phyloP scores from a whole-genome alignment of 2,797 vertebrate species.

The Mus caroli region DNA sequence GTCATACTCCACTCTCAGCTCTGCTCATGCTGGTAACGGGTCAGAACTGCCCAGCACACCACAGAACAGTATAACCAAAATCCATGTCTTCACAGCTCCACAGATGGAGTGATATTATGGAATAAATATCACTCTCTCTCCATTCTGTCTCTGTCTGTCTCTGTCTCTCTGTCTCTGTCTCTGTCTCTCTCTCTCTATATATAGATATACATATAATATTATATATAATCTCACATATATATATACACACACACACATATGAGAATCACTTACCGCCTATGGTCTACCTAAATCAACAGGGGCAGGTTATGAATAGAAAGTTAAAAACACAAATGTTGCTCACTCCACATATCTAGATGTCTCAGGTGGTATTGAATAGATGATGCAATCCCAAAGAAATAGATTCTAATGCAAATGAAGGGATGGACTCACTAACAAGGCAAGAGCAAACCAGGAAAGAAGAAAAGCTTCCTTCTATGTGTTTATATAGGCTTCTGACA shows the following conservation, averaged over 20 bases:
- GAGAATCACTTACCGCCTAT: background rate
- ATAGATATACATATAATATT: background rate
- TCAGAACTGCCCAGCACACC: constrained; percentile 23
- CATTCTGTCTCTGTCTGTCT: no score
- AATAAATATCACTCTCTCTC: background rate
- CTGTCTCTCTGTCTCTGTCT: no score
- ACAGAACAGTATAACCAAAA: constrained; percentile 25
- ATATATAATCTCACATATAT: background rate
- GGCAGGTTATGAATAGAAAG: background rate
- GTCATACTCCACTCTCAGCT: constrained; percentile 5
- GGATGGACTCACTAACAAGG: background rate
- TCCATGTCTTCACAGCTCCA: constrained; percentile 24
- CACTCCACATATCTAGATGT: background rate
- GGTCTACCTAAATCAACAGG: background rate
- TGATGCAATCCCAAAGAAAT: background rate
- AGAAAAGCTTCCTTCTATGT: background rate
- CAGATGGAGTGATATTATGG: background rate
- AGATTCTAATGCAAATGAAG: background rate
- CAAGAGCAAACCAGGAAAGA: background rate
- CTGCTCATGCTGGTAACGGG: constrained; percentile 3
- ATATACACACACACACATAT: background rate
- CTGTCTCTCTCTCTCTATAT: background rate
- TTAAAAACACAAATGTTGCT: background rate
- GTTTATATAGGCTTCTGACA: background rate
- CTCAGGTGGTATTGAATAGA: background rate